Evolutionary conservation across 2,797 vertebrate species (phyloP), one percentile per base, ranked within the genome.

Genomic region (Tiaroga cobitis): DNA sequence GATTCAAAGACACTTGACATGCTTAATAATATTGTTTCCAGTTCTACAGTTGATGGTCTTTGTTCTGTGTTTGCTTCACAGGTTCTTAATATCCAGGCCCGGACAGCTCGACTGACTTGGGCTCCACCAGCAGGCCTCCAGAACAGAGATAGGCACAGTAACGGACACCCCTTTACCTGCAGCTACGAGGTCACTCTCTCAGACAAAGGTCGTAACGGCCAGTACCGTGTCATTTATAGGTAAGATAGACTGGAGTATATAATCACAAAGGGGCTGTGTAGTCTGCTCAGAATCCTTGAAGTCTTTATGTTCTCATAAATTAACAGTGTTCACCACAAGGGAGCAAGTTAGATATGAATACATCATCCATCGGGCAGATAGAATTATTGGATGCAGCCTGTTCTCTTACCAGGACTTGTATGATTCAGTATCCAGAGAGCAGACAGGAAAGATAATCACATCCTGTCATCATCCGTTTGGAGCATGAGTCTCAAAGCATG

Each of bases 221-320:
- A 98, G 87, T 99, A 97, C 94, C 97, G 97, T 89, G 92, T 96
- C 81, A 96, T 99, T 93, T 99, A 99, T 96, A 98, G 97, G 98
- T 98, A 93, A 88, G 85, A 72, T n/a, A 29, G 41, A 77, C 67
- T n/a, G 15, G 8, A 72, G 59, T 24, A 21, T 49, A 29, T 34
- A 21, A 81, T 43, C 78, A 51, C 24, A 68, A 24, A 80, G n/a
- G 51, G 37, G 49, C 34, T 63, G 29, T 85, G n/a, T 63, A 34
- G 4, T 70, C 16, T 21, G 19, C 59, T 32, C 18, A 15, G 18
- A 10, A 15, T 67, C 77, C 77, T 65, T 49, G 41, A 65, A 54
- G 9, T 70, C 67, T 54, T 81, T 11, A 68, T 34, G 70, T 49
- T 34, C 61, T 67, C 43, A 54, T 67, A 39, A 51, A 51, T 73